A percentile compares a stretch with the other conserved stretches of the same genome.
These are phyloP conservation scores for Wasmannia auropunctata DNA, from an alignment of 1,140 invertebrate genomes.

Conservation along the genomic window DNA sequence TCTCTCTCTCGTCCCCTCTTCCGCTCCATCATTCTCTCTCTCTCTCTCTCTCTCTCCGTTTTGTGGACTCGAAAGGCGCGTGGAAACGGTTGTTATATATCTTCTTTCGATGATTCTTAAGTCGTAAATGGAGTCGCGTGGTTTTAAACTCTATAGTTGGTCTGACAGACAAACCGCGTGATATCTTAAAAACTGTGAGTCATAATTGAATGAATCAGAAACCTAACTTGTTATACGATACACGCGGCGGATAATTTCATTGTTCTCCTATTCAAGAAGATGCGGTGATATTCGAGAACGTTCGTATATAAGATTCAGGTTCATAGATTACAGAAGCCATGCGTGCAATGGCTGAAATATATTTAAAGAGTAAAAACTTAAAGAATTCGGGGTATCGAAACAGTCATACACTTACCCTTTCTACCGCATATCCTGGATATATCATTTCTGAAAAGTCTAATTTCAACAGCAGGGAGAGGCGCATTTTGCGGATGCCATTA, in stretches of 20 bases:
- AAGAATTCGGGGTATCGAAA: too few species aligned
- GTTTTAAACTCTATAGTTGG: background rate
- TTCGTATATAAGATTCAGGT: background rate
- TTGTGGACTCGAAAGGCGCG: slow-evolving; percentile 42
- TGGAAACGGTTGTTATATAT: slow-evolving; percentile 67
- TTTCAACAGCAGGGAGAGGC: slow-evolving; percentile 46
- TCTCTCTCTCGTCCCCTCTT: background rate
- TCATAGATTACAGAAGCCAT: background rate
- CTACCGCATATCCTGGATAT: background rate
- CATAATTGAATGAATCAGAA: background rate
- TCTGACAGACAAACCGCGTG: background rate
- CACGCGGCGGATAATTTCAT: background rate
- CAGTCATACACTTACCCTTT: too few species aligned
- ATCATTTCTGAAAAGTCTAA: slow-evolving; percentile 59
- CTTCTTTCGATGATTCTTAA: slow-evolving; percentile 68
- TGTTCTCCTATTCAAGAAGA: background rate
- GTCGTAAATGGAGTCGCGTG: slow-evolving; percentile 43
- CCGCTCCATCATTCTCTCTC: background rate
- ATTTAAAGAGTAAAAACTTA: background rate
- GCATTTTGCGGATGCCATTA: slow-evolving; percentile 65
- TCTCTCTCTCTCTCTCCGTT: background rate
- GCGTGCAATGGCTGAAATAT: background rate
- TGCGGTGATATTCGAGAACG: background rate
- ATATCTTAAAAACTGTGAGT: background rate
- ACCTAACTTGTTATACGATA: background rate